phyloP scores from a whole-genome alignment of 2,797 vertebrate species.

The Rhincodon typus region DNA sequence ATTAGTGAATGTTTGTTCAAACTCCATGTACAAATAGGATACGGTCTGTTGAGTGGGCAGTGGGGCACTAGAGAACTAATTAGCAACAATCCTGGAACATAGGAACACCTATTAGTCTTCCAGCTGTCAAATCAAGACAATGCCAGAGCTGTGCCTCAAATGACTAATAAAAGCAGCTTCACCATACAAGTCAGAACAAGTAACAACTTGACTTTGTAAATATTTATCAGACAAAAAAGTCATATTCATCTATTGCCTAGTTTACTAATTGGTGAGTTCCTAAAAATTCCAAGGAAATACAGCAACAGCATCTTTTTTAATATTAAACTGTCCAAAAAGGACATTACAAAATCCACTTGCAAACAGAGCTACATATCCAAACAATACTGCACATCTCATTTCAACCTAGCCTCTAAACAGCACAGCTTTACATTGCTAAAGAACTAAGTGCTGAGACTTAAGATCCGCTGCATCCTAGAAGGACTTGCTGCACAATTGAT shows the following conservation, averaged over 20 bases:
- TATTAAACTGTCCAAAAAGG: not conserved
- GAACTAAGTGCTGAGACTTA: not conserved
- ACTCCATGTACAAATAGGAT: slow-evolving; percentile 31
- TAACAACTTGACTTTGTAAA: not conserved
- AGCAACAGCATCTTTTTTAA: not conserved
- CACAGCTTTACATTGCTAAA: not conserved
- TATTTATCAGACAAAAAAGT: not conserved
- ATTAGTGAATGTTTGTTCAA: slow-evolving; percentile 12
- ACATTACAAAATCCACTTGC: not conserved
- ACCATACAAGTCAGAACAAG: not conserved
- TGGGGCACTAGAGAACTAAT: not conserved
- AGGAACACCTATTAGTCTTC: not conserved
- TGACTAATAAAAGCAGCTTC: not conserved
- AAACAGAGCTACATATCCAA: not conserved
- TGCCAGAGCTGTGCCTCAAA: not conserved
- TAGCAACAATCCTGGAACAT: not conserved
- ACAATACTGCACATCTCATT: not conserved
- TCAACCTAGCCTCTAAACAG: not conserved
- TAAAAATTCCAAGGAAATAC: not conserved
- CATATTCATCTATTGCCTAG: not conserved
- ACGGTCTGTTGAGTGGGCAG: not conserved
- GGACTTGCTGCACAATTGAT: not conserved
- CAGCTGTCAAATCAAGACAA: not conserved
- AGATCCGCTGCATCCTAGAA: not conserved
- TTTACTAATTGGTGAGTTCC: not conserved